Conservation (phyloP, 2,113 vertebrate genomes). For the Rhinolophus sinicus region DNA sequence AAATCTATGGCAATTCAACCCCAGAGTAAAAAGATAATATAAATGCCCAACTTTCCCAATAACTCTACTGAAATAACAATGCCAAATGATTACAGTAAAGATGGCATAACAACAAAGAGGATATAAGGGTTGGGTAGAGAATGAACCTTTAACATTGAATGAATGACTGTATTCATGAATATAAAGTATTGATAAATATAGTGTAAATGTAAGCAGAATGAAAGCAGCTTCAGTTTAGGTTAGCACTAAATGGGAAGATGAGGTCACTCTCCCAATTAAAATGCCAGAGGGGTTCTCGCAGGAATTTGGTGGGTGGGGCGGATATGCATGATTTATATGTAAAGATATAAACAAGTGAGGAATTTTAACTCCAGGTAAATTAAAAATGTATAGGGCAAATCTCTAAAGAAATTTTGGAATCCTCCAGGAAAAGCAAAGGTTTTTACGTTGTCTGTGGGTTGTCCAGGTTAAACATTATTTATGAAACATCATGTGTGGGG, state of each 20-base stretch:
- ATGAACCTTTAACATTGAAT: not conserved
- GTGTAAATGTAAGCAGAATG: not conserved
- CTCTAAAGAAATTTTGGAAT: not conserved
- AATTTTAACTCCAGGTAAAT: not conserved
- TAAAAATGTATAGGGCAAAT: not conserved
- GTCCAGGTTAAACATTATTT: not conserved
- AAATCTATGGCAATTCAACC: not conserved
- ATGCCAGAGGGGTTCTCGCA: not conserved
- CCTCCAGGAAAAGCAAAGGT: not conserved
- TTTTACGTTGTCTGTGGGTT: not conserved
- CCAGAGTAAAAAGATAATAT: not conserved
- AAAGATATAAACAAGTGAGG: not conserved
- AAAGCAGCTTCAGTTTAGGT: not conserved
- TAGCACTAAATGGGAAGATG: not conserved
- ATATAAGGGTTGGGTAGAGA: not conserved
- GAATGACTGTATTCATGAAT: not conserved
- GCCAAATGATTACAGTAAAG: not conserved
- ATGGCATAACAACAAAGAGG: not conserved
- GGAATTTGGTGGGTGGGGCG: not conserved
- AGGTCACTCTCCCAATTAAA: not conserved
- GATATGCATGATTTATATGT: not conserved
- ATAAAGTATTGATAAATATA: not conserved
- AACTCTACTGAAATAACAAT: not conserved
- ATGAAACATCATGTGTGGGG: not conserved
- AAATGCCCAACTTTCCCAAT: not conserved